Evolutionary conservation across 2,888 invertebrate genomes (phyloP), one percentile per base, ranked within the genome.

Genomic region (Macrosiphum euphorbiae): DNA sequence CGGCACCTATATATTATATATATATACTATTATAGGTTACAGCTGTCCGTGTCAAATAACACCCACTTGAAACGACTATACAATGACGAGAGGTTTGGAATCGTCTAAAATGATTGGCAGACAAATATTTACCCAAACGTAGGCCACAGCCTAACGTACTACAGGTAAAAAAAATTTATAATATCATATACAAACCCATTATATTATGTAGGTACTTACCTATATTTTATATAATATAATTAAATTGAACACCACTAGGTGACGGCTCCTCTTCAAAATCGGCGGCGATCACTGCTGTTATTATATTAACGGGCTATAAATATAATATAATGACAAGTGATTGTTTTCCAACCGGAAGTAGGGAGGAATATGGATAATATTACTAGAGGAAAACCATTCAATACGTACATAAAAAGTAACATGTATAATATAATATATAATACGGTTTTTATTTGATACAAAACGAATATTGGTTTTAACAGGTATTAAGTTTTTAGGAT

Each of bases 391-490:
- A 52, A 52, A n/a, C 8, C 20, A 35, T 52, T 88, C 20, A 20
- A 52, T 50, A 24, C 41, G 41, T 26, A 84, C 24, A 52, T 35
- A 8, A 50, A 50, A 52, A 41, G 11, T 52, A 35, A 88, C 35
- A 88, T 50, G 8, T 90, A 52, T 41, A 52, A 52, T 41, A 52
- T 90, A 35, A 44, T 90, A 35, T 90, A 50, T 67, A 61, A 90
- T 44, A 90, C 28, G n/a, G 20, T 55, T 85, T 55, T 78, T 85
- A 85, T 85, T 91, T 10, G 55, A 85, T 91, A 55, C 84, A 85
- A 85, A 91, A 91, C 85, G 85, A 85, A 91, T 35, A 55, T 55
- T 20, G 28, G 55, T 91, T 85, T 85, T 84, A 91, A 91, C 91
- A 84, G 84, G 55, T 91, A 90, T 90, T 35, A 78, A 50, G 47